Conservation (phyloP, 37 sponge, comb jelly and placozoan genomes). For the Spongia lamella region DNA sequence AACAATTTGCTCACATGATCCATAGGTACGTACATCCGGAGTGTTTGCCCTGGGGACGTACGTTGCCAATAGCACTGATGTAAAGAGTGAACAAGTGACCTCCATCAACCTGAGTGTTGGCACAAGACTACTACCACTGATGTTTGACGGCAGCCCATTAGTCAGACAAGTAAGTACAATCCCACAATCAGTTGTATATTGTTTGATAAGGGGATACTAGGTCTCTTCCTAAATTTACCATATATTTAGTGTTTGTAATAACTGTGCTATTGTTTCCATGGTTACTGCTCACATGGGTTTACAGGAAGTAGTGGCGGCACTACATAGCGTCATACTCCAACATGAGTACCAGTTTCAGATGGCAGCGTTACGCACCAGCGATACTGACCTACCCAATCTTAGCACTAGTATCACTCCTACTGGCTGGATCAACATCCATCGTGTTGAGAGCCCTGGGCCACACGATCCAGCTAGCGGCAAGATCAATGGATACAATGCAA, state of each 20-base stretch:
- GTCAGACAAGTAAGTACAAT: slow-evolving; percentile 77
- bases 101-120: slow-evolving; percentile 78
- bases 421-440: slow-evolving; percentile 70
- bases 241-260: background rate
- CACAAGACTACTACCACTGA: slow-evolving; percentile 47
- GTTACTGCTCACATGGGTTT: background rate
- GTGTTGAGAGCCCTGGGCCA: too few species aligned
- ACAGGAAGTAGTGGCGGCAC: slow-evolving; percentile 86
- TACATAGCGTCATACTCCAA: slow-evolving; percentile 69
- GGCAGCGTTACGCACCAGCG: slow-evolving; percentile 55
- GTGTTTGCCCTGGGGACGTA: slow-evolving; percentile 93
- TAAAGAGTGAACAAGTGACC: slow-evolving; percentile 53
- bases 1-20: too few species aligned
- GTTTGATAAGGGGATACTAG: too few species aligned
- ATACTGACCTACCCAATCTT: slow-evolving; percentile 37
- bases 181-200: too few species aligned
- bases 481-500: too few species aligned
- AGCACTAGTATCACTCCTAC: slow-evolving; percentile 64
- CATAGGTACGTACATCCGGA: slow-evolving; percentile 83
- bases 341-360: slow-evolving; percentile 84
- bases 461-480: too few species aligned
- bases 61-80: slow-evolving; percentile 54
- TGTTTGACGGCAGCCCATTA: slow-evolving; percentile 77
- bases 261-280: background rate
- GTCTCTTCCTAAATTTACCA: too few species aligned